Conservation (phyloP, 2,113 vertebrate species). For the Sylvilagus bachmani region DNA sequence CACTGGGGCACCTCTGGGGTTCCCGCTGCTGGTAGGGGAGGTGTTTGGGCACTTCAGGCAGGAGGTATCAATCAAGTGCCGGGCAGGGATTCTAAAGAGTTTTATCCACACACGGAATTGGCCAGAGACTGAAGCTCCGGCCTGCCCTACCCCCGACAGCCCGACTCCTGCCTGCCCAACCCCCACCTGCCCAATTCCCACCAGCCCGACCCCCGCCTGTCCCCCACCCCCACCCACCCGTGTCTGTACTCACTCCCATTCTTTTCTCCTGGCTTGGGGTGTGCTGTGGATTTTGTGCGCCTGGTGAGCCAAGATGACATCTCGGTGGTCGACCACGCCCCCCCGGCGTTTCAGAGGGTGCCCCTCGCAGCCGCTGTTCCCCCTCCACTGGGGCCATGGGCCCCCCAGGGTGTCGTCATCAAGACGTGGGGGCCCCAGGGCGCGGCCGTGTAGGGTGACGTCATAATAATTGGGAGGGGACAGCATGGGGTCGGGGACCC, state of each 20-base stretch:
- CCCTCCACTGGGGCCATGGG: constrained; percentile 48
- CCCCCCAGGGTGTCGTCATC: neutral
- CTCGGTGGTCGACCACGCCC: constrained; percentile 92
- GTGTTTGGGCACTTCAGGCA: too few relatives aligned
- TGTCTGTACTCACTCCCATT: constrained; percentile 94
- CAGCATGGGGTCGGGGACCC: constrained; percentile 85
- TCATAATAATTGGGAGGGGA: constrained; percentile 89
- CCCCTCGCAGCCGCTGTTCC: constrained; percentile 78
- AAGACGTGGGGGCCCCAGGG: constrained; percentile 64
- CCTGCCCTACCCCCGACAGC: too few relatives aligned
- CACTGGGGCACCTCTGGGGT: too few relatives aligned
- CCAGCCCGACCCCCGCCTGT: too few relatives aligned
- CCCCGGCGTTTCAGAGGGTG: constrained; percentile 89
- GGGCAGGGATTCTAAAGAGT: neutral
- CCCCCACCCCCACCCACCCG: neutral
- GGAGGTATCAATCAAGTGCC: rapidly evolving
- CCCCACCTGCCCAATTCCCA: too few relatives aligned
- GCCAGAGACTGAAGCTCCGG: neutral
- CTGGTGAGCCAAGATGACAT: constrained; percentile 94
- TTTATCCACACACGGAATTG: too few relatives aligned
- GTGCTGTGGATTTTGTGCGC: constrained; percentile 94
- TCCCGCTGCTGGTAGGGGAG: neutral
- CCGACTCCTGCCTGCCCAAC: too few relatives aligned
- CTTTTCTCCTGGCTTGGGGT: constrained; percentile 92
- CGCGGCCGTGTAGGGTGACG: constrained; percentile 83